Evolutionary conservation across 2,113 vertebrate species (phyloP), one percentile per base, ranked within the genome.

Genomic region (Formicarius rufipectus): DNA sequence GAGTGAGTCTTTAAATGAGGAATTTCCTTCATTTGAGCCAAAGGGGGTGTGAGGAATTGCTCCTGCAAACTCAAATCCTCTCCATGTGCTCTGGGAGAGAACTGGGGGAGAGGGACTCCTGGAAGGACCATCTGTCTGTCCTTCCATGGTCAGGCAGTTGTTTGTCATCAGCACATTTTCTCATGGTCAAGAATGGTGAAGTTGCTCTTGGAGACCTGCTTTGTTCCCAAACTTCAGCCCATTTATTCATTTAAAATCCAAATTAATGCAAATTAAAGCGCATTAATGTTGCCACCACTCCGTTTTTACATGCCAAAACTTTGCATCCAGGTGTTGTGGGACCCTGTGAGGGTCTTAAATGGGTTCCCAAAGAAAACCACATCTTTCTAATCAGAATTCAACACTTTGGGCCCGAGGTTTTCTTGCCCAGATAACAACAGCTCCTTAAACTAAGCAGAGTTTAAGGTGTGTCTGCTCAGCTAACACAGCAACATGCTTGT

Each of bases 401-500:
- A 35, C 40, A 40, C 14, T 5, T 11, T 37, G 37, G 59, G 33
- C 53, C 71, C 39, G 17, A 64, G 83, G 16, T 15, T 52, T 4
- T 71, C 84, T 74, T 67, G 39, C 44, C 55, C 92, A 80, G 87
- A 72, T 53, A 73, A 82, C 47, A 63, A 30, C 77, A 62, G 31
- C 73, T 94, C 55, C 77, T 90, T 80, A 69, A 75, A 25, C 60
- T 39, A n/a, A 87, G 84, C 86, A 94, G 89, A 87, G 37, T 95
- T 94, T 94, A 95, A 96, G 97, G 97, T 95, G 97, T 97, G 97
- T 96, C 92, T 56, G 75, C 90, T 96, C 89, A 95, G 95, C 93
- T 96, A 92, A 96, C 94, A 92, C 72, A 66, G 72, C 93, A 93
- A 95, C 97, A 24, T 66, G 85, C 92, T 56, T 80, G 69, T 52